Conservation (phyloP, 2,888 invertebrate genomes). For the Drepanosiphum platanoidis region DNA sequence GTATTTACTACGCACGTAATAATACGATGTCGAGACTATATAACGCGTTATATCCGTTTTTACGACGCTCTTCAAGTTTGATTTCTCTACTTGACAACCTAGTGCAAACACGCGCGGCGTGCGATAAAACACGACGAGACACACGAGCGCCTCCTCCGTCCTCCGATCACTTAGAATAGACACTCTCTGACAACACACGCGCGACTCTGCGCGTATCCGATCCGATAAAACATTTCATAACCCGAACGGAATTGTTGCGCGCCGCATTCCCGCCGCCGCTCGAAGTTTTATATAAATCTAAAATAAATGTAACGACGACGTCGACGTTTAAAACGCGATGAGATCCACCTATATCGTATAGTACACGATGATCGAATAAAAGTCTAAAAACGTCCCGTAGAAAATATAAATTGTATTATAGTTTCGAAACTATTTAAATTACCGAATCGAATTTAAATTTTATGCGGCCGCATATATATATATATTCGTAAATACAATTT, state of each 20-base stretch:
- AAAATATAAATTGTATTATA: not conserved
- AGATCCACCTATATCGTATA: not conserved
- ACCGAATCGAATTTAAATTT: not conserved
- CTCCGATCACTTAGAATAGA: not conserved
- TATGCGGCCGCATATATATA: not conserved
- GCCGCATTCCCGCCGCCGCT: not conserved
- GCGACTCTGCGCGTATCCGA: not conserved
- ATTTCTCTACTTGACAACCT: conserved; percentile 1
- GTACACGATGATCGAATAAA: not conserved
- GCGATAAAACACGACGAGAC: not conserved
- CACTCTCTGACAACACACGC: not conserved
- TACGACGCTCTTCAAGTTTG: not conserved
- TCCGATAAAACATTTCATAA: not conserved
- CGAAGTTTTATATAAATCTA: not conserved
- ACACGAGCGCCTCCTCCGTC: not conserved
- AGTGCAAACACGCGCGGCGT: not conserved
- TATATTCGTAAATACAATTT: not conserved
- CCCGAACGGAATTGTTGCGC: not conserved
- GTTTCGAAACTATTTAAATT: not conserved
- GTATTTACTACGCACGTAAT: not conserved
- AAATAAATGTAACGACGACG: not conserved
- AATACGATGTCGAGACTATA: not conserved
- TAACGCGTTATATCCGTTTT: not conserved
- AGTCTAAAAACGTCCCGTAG: not conserved
- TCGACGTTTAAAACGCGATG: not conserved